A percentile compares a stretch with the other conserved stretches of the same genome.
phyloP scores from a whole-genome alignment of 2,888 invertebrate genomes.

The Ormyrus rosae region DNA sequence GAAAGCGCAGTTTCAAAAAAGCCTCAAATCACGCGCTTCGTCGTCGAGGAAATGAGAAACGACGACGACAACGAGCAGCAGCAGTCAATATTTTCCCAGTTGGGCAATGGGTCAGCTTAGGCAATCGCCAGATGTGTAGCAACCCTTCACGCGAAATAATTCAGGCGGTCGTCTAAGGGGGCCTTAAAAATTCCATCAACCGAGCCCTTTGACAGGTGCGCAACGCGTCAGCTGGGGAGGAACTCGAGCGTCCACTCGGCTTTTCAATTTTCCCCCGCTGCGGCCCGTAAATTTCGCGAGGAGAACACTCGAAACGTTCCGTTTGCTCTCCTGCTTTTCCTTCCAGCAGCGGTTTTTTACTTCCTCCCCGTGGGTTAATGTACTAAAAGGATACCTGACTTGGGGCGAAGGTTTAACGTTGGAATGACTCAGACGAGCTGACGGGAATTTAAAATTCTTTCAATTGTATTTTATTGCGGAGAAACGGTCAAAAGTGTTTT shows the following conservation, averaged over 20 bases:
- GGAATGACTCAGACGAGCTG: not conserved
- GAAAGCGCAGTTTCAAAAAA: too few species aligned
- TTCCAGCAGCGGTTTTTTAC: not conserved
- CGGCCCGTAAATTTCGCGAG: not conserved
- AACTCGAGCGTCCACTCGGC: not conserved
- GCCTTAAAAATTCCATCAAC: slow-evolving; percentile 73
- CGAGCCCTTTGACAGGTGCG: slow-evolving; percentile 69
- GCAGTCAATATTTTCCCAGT: slow-evolving; percentile 34
- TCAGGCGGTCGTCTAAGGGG: not conserved
- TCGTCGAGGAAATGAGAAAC: too few species aligned
- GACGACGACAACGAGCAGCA: too few species aligned
- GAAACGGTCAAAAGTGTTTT: too few species aligned
- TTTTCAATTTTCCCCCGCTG: slow-evolving; percentile 16
- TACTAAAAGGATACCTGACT: not conserved
- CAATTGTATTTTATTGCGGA: too few species aligned
- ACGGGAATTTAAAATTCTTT: not conserved
- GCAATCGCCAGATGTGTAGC: not conserved
- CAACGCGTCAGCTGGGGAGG: slow-evolving; percentile 21
- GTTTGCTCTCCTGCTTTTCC: not conserved
- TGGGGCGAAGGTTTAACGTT: not conserved
- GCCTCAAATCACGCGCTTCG: too few species aligned
- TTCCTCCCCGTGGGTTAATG: not conserved
- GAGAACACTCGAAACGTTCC: slow-evolving; percentile 2
- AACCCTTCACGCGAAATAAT: slow-evolving; percentile 12
- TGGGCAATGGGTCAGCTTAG: slow-evolving; percentile 43